phyloP scores from a whole-genome alignment of 2,888 invertebrate genomes.

The Napeogenes sylphis region DNA sequence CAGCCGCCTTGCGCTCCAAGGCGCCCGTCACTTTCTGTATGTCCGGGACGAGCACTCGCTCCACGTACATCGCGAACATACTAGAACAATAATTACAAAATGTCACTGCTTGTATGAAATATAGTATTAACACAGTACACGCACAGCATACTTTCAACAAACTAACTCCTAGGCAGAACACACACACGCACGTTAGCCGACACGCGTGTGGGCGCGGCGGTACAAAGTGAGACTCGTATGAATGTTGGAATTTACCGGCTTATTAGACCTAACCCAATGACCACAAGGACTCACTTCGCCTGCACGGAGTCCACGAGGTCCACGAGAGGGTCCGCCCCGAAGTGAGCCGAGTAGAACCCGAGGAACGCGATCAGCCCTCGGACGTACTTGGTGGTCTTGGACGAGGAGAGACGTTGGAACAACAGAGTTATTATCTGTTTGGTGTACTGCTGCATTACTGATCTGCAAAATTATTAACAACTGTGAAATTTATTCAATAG shows the following conservation, averaged over 20 bases:
- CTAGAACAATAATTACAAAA: conserved; percentile 56
- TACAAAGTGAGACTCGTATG: no score
- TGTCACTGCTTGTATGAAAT: no score
- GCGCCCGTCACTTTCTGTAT: conserved; percentile 90
- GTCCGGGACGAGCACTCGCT: conserved; percentile 91
- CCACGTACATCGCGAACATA: conserved; percentile 97
- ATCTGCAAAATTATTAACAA: conserved; percentile 61
- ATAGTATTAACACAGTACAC: no score
- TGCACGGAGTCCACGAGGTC: conserved; percentile 91
- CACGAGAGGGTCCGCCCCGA: conserved; percentile 85
- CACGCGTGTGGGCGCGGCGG: no score
- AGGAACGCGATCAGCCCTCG: conserved; percentile 94
- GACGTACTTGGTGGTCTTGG: conserved; percentile 97
- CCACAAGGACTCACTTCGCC: conserved; percentile 79
- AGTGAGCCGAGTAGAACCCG: conserved; percentile 89
- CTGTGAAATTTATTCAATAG: neutral
- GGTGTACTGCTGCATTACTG: conserved; percentile 84
- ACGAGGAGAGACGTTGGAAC: conserved; percentile 94
- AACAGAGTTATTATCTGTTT: conserved; percentile 93
- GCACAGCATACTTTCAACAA: no score
- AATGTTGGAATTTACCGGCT: no score
- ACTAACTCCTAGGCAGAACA: no score
- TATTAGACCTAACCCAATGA: neutral
- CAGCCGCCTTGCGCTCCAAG: conserved; percentile 92
- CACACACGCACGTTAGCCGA: no score